Evolutionary conservation across 2,113 vertebrate genomes (phyloP).

Genomic region (Pelmatolapia mariae): DNA sequence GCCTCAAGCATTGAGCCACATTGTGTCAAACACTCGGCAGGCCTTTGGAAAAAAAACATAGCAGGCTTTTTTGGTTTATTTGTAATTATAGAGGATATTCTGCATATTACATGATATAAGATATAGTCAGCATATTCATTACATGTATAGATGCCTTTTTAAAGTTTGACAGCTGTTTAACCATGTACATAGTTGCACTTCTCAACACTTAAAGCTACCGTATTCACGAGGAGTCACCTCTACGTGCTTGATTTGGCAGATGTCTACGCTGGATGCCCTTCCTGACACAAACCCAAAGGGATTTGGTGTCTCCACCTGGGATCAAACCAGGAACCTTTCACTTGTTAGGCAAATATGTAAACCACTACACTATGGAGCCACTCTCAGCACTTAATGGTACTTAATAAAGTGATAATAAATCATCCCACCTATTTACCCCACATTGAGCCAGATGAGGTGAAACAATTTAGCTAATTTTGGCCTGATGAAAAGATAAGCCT

Average conservation of each 20-base stretch:
- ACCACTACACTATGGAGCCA: not conserved
- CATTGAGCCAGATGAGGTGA: slow-evolving; percentile 37
- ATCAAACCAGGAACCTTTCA: not conserved
- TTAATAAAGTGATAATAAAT: slow-evolving; percentile 38
- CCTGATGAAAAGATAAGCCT: slow-evolving; percentile 29
- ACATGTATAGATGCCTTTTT: not conserved
- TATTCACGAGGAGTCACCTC: not conserved
- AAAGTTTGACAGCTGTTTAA: not conserved
- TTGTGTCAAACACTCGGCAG: slow-evolving; percentile 9
- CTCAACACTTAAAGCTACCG: not conserved
- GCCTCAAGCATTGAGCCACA: slow-evolving; percentile 10
- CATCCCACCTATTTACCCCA: slow-evolving; percentile 46
- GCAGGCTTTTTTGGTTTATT: not conserved
- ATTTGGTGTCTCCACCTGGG: not conserved
- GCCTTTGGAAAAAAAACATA: not conserved
- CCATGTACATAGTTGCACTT: not conserved
- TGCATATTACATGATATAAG: not conserved
- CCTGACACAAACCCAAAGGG: not conserved
- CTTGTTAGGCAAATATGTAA: not conserved
- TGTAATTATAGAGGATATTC: not conserved
- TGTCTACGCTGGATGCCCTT: not conserved
- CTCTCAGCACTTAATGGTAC: not conserved
- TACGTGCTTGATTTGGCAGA: not conserved
- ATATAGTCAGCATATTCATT: not conserved
- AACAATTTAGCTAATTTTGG: slow-evolving; percentile 39